Evolutionary conservation across 1,140 invertebrate species (phyloP).

Genomic region (Colletes latitarsis): DNA sequence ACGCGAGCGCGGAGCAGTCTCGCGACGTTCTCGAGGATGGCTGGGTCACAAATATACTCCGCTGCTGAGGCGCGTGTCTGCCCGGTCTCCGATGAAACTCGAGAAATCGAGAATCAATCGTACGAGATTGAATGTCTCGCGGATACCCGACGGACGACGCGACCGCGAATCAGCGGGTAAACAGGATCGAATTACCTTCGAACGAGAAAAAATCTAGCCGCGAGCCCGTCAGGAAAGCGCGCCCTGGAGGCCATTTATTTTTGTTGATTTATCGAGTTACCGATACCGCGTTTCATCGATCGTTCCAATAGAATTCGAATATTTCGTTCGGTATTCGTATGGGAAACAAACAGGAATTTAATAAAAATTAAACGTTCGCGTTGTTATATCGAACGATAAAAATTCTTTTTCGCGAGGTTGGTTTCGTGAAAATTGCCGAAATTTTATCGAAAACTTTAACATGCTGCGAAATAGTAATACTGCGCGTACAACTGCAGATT

Average conservation of each 20-base stretch:
- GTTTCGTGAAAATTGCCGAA: too few species aligned
- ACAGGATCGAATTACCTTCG: conserved; percentile 60
- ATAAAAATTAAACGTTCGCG: too few species aligned
- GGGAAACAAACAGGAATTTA: not conserved
- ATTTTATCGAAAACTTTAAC: too few species aligned
- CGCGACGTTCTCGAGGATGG: conserved; percentile 6
- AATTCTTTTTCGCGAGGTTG: too few species aligned
- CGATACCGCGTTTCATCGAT: not conserved
- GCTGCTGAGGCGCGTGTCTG: not conserved
- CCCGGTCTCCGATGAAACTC: conserved; percentile 36
- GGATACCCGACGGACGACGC: conserved; percentile 30
- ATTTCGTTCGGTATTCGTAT: not conserved
- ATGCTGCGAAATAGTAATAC: too few species aligned
- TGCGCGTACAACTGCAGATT: too few species aligned
- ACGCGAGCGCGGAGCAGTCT: not conserved
- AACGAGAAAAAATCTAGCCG: conserved; percentile 31
- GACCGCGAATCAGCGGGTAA: conserved; percentile 44
- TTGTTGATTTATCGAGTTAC: conserved; percentile 36
- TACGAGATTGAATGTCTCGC: conserved; percentile 51
- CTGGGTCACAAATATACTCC: conserved; percentile 39
- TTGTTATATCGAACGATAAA: too few species aligned
- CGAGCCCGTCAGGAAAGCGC: not conserved
- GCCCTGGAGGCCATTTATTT: conserved; percentile 19
- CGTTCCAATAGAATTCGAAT: too few species aligned
- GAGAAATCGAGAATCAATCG: conserved; percentile 53